Base-by-base conservation (phyloP, 1,140 invertebrate genomes). In the Pseudomyrmex gracilis region DNA sequence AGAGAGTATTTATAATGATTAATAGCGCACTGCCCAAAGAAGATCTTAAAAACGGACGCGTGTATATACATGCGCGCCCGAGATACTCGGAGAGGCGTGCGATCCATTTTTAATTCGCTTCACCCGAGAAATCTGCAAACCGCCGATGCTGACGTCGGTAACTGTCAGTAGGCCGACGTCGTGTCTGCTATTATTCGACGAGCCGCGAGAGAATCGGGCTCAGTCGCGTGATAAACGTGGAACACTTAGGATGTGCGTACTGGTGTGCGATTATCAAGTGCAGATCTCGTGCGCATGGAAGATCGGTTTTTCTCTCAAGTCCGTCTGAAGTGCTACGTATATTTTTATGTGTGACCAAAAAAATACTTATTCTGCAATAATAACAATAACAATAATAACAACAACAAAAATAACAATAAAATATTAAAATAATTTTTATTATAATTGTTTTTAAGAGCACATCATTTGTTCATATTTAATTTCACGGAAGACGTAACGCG, bases 31-130 rank as follows among this genome's bases (percentile, higher is more conserved):
- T 34, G 34, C 15, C 7, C 47, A 47, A 76, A 70, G 64, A 78
- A 24, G 15, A 5, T 70, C 55, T 47, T 80, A 58, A 80, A 71
- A 71, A 80, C 34, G 60, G 53, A 80, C 34, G 63, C 34, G 74
- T 55, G 51, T 70, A 66, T 53, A 49, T 80, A 34, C 5, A 34
- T 34, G 34, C 34, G 66, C 73, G 49, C n/a, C 45, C 2, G 45
- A 13, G 51, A 63, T n/a, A 17, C 70, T 74, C 57, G 57, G 15
- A 63, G 68, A 34, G 5, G 34, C 34, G 82, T 73, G 77, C 85
- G 74, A 76, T 67, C 87, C 85, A 84, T 88, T 91, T 91, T 91
- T 91, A 90, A 91, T 90, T 91, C 85, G 85, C 85, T 90, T 86
- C 87, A 85, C 78, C 67, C 34, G 34, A 66, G 82, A 85, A 91